Base-by-base conservation (phyloP, 2,888 invertebrate genomes). In the Pseudoips prasinana region DNA sequence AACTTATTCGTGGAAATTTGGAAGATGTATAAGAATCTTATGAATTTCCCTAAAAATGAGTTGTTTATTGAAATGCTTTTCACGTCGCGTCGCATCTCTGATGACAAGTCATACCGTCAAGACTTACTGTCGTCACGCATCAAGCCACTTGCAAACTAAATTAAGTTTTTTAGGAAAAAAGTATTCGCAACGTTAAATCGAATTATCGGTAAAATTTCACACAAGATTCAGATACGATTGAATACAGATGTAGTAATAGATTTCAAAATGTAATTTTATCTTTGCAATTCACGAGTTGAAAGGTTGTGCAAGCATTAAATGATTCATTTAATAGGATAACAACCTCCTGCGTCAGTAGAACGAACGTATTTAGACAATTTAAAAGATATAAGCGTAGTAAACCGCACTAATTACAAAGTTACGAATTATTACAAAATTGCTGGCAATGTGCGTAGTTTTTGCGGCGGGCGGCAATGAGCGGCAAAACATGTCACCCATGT, bases 391-490 rank as follows among this genome's bases (percentile, higher is more conserved):
- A 57, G 42, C 41, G 43, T 42, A 54, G 59, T 71, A 62, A 70
- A 56, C 41, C 41, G 43, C 40, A 54, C 59, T 71, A 74, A 81
- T 78, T 76, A 72, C 58, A 54, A 55, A 64, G 67, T 73, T 72
- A 73, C 31, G 32, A 37, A 23, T 49, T 49, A 51, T 49, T 49
- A 47, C 70, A 67, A 75, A 82, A 78, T 73, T 62, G 52, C 58
- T 69, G 65, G 68, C 67, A 78, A 67, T 60, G 64, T 50, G 46
- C 54, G 59, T 61, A 58, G 62, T 80, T 81, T 81, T 80, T 83
- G 76, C 37, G 28, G 14, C 25, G 27, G 27, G 24, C 19, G 28
- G 28, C 30, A 31, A 34, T 20, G 33, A 31, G 46, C 53, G 62
- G 49, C 58, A 68, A 70, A 70, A 20, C 20, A n/a, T n/a, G 20